A percentile compares a stretch with the other conserved stretches of the same genome.
Conservation (phyloP, 2,113 vertebrate genomes). For the Dicerorhinus sumatrensis region DNA sequence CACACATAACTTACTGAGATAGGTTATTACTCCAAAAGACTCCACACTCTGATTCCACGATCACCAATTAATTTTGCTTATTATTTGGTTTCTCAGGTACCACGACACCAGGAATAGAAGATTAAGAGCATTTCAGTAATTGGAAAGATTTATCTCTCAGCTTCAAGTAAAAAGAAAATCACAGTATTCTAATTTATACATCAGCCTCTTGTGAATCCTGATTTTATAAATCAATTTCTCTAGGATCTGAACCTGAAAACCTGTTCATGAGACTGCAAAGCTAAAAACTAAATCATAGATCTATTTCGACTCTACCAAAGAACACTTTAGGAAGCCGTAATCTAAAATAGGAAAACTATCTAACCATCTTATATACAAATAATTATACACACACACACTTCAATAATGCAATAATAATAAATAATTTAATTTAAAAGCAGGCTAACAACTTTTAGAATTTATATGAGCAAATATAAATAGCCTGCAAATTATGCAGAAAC, state of each 20-base stretch:
- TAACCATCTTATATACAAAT: slow-evolving; percentile 26
- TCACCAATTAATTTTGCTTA: slow-evolving; percentile 37
- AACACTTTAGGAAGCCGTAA: neutral
- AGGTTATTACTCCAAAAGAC: neutral
- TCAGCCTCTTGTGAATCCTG: neutral
- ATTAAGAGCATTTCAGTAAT: slow-evolving; percentile 6
- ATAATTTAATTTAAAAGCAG: neutral
- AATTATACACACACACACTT: neutral
- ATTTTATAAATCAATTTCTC: neutral
- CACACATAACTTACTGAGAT: neutral
- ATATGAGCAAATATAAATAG: neutral
- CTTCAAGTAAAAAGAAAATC: neutral
- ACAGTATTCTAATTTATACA: neutral
- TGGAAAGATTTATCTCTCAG: slow-evolving; percentile 2
- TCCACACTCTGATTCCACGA: neutral
- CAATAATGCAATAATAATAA: slow-evolving; percentile 9
- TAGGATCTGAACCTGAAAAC: neutral
- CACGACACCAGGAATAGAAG: neutral
- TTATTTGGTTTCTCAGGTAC: neutral
- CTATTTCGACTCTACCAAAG: neutral
- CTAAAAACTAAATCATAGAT: neutral
- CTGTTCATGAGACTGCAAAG: neutral
- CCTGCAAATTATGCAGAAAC: neutral
- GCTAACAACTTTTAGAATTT: neutral
- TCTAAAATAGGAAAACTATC: slow-evolving; percentile 4